Percentiles rank a stretch among this genome's conserved stretches.
phyloP scores from a whole-genome alignment of 2,113 vertebrate genomes.

The Paracanthobrama guichenoti region DNA sequence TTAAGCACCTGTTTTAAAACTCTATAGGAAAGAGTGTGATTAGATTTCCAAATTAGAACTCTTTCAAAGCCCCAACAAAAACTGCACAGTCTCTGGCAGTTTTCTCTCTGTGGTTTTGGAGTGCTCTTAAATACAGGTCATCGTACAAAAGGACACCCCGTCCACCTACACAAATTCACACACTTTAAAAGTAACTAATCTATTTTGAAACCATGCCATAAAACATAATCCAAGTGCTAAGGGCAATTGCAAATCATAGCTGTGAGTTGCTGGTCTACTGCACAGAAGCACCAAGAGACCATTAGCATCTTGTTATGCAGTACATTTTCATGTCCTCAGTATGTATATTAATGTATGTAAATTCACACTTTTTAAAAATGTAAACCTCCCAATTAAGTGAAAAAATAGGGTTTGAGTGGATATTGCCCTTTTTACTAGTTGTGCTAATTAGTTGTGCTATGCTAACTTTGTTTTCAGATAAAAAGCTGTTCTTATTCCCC shows the following conservation, averaged over 20 bases:
- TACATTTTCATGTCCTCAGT: background rate
- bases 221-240: background rate
- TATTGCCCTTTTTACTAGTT: background rate
- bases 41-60: background rate
- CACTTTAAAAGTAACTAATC: constrained; percentile 11
- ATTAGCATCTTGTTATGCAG: constrained; percentile 4
- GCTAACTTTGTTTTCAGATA: background rate
- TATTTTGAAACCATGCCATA: constrained; percentile 10
- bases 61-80: background rate
- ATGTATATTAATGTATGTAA: background rate
- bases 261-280: background rate
- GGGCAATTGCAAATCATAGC: constrained; percentile 3
- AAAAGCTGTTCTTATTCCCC: background rate
- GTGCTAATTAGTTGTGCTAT: background rate
- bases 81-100: background rate
- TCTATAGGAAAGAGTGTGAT: background rate
- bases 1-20: constrained; percentile 30
- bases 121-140: constrained; percentile 14
- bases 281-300: background rate
- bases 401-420: background rate
- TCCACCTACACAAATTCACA: background rate
- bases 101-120: background rate
- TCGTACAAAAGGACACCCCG: background rate
- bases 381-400: background rate
- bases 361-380: background rate